These are phyloP conservation scores for Ischnura elegans DNA, from an alignment of 2,888 invertebrate species.

Conservation along the genomic window DNA sequence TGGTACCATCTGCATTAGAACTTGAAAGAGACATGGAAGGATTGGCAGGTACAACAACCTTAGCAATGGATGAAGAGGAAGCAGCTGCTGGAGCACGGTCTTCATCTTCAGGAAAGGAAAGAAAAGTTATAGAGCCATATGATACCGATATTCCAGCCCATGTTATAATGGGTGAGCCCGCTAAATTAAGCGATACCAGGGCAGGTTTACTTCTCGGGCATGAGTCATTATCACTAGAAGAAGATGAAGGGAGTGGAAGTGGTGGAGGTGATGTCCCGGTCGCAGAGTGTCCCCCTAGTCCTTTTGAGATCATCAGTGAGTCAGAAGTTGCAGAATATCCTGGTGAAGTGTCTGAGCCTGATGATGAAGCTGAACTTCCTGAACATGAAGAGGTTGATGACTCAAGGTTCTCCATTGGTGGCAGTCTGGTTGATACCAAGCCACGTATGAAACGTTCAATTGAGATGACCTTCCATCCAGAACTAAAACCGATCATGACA, in stretches of 20 bases:
- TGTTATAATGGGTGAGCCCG: slow-evolving; percentile 73
- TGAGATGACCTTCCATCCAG: slow-evolving; percentile 92
- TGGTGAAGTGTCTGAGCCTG: slow-evolving; percentile 72
- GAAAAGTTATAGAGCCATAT: slow-evolving; percentile 73
- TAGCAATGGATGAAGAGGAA: slow-evolving; percentile 68
- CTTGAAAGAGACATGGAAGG: slow-evolving; percentile 87
- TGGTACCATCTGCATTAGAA: slow-evolving; percentile 94
- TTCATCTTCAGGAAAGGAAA: background rate
- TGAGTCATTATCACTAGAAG: slow-evolving; percentile 72
- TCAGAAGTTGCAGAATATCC: slow-evolving; percentile 70
- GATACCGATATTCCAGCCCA: slow-evolving; percentile 74
- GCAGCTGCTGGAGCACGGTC: background rate
- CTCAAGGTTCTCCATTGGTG: background rate
- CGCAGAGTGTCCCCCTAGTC: slow-evolving; percentile 68
- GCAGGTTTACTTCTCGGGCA: slow-evolving; percentile 56
- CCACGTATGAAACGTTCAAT: slow-evolving; percentile 92
- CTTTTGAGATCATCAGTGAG: slow-evolving; percentile 71
- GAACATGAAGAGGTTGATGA: slow-evolving; percentile 75
- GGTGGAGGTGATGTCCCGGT: slow-evolving; percentile 80
- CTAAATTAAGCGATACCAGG: slow-evolving; percentile 69
- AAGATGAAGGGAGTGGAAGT: slow-evolving; percentile 79
- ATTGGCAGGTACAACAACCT: slow-evolving; percentile 29
- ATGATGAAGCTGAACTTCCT: slow-evolving; percentile 74
- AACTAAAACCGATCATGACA: slow-evolving; percentile 76
- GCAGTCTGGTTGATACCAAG: slow-evolving; percentile 76